Base-by-base conservation (phyloP, 2,797 vertebrate genomes). In the Rhadinocentrus ornatus region DNA sequence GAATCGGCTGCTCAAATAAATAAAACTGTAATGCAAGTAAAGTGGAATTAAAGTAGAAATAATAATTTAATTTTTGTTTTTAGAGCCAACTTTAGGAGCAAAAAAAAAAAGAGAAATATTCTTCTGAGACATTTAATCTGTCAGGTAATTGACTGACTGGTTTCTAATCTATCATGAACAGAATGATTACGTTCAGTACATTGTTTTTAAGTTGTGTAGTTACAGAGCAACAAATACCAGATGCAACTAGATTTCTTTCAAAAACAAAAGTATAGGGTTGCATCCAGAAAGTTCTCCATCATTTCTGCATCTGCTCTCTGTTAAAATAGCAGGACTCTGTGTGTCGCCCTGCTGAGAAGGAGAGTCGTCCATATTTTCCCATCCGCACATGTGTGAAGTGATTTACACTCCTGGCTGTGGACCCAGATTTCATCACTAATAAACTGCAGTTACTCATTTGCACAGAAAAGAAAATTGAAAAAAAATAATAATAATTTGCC, bases 381-480 rank as follows among this genome's bases (percentile, higher is more conserved):
- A 75, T 83, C 61, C 73, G 71, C 77, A 69, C 71, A 83, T 84
- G 68, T 84, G 84, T 77, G 71, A 69, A 66, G 56, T 77, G 75
- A 84, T 89, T 86, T 81, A 85, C 72, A 75, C 39, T 4, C 31
- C 65, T 89, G 87, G 83, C 83, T 32, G 6, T 29, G 52, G 52
- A 84, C 75, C 84, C 68, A 66, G 13, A 55, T 83, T 85, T 77
- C 78, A 85, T 89, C 80, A 85, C 16, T 55, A 75, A 76, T 60
- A 53, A 76, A 81, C 73, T 67, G 73, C 71, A 61, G 73, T 71
- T 69, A 35, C 71, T 77, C 75, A 74, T 66, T 67, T 48, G 29
- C 71, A 68, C 62, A 35, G 53, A 34, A 34, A 55, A 73, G 54
- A 78, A 64, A 52, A 37, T 12, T 12, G 18, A 59, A 63, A 53